Evolutionary conservation across 2,797 vertebrate genomes (phyloP), one percentile per base, ranked within the genome.

Genomic region (Ctenosaura bakeri): DNA sequence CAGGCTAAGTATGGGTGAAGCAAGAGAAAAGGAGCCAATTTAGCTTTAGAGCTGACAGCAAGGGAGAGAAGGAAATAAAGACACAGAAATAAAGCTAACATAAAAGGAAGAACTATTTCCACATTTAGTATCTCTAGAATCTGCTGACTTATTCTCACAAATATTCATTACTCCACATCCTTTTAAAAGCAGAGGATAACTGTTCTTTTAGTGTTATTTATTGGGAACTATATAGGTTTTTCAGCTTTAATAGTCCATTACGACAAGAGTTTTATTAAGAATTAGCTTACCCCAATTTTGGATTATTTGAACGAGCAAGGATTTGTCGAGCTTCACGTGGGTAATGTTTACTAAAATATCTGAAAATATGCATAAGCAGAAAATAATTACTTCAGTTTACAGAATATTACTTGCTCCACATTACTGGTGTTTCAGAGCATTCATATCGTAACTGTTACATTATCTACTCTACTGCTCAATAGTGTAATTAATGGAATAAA

Each of bases 331-430:
- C 98, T 95, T 98, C 97, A 0, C 91, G 93, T n/a, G 98, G 98
- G 94, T 99, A 98, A 93, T 98, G 98, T 96, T 98, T 98, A 96
- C 99, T 99, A 92, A 99, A 99, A 97, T 98, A 99, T 32, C 99
- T 99, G 97, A 32, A 85, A 85, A 92, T 1, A 89, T 18, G 56
- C 10, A 62, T n/a, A 89, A 80, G 52, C 7, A 82, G 10, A 71
- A 74, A 83, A 38, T 42, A 62, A 64, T 84, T 84, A 35, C 29
- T 74, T 79, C 32, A 66, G 35, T 82, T 73, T 81, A 71, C n/a
- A 88, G 29, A 26, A 73, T 1, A 35, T 24, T 69, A 38, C 4
- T 73, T 42, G 20, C 62, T 84, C 76, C 35, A 76, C 32, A 76
- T n/a, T 26, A 32, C 26, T 32, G 18, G 12, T 88, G 8, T 64